Evolutionary conservation across 2,113 vertebrate genomes (phyloP).

Genomic region (Rallus limicola): DNA sequence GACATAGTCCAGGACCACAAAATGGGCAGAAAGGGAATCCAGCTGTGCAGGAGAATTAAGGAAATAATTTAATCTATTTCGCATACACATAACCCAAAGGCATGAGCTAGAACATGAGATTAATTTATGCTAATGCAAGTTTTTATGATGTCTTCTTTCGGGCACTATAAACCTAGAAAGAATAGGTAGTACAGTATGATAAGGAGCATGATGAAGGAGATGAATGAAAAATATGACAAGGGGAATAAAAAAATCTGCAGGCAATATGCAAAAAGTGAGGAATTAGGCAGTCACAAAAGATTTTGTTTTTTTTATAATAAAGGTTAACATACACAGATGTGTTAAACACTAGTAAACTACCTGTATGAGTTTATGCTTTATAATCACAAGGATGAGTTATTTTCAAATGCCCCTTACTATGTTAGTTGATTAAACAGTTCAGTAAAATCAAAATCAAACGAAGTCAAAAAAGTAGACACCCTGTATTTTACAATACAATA

Average conservation of each 20-base stretch:
- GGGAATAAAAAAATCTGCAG: not conserved
- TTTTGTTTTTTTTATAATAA: not conserved
- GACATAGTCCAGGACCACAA: not conserved
- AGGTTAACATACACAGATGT: not conserved
- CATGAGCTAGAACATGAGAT: not conserved
- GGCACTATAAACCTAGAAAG: not conserved
- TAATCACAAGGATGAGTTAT: slow-evolving; percentile 16
- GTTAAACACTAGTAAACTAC: not conserved
- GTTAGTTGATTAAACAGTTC: slow-evolving; percentile 10
- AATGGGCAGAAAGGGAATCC: not conserved
- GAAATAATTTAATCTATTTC: not conserved
- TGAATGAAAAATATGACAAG: not conserved
- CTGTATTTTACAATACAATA: slow-evolving; percentile 35
- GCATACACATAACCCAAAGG: not conserved
- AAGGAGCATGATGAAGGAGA: not conserved
- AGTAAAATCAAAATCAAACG: slow-evolving; percentile 54
- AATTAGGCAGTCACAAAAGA: not conserved
- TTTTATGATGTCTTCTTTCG: not conserved
- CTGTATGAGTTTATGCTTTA: not conserved
- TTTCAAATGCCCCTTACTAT: slow-evolving; percentile 8
- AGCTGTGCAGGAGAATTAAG: not conserved
- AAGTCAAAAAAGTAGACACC: not conserved
- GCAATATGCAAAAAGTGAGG: not conserved
- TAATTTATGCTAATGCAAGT: not conserved
- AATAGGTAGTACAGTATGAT: not conserved